Base-by-base conservation (phyloP, 2,888 invertebrate genomes). In the Drosophila emarginata region DNA sequence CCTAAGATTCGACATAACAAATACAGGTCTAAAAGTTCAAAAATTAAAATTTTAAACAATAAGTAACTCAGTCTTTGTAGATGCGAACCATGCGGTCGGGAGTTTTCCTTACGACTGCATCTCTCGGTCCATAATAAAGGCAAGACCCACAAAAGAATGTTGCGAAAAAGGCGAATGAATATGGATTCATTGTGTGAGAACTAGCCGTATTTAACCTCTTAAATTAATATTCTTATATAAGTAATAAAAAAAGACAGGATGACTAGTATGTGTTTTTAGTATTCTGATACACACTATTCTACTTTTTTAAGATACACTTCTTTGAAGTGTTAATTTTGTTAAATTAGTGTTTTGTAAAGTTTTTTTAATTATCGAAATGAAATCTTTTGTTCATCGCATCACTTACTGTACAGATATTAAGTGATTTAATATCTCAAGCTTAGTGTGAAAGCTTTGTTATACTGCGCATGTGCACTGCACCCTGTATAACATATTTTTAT, bases 11-110 rank as follows among this genome's bases (percentile, higher is more conserved):
- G 4, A n/a, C n/a, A 5, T 21, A 50, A 32, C 9, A 69, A 57
- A 37, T 81, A 58, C 40, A 64, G 72, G 79, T 76, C 4, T 21
- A 4, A 56, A 67, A 36, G 14, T 6, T 5, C 15, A 11, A 4
- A 1, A 21, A 12, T 11, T 45, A 1, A 12, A 45, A 12, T 21
- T 45, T 12, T 21, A 21, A 4, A 21, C 18, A 21, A 18, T 21
- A 21, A 45, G 2, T 45, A 11, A 21, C 11, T 45, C 9, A 21
- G 11, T 21, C 12, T 45, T 45, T 45, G 7, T 12, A 45, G 45
- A 21, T 45, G 45, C 11, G 12, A 21, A 11, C 45, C 45, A 45
- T 45, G 45, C 14, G 21, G 12, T 7, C 11, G 11, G 11, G 45
- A 45, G 11, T 45, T 45, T 18, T 21, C 45, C 4, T 11, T 45